Percentiles rank a stretch among this genome's conserved stretches.
These are phyloP conservation scores for Sarcophaga peregrina DNA, from an alignment of 1,140 invertebrate species.

Conservation along the genomic window DNA sequence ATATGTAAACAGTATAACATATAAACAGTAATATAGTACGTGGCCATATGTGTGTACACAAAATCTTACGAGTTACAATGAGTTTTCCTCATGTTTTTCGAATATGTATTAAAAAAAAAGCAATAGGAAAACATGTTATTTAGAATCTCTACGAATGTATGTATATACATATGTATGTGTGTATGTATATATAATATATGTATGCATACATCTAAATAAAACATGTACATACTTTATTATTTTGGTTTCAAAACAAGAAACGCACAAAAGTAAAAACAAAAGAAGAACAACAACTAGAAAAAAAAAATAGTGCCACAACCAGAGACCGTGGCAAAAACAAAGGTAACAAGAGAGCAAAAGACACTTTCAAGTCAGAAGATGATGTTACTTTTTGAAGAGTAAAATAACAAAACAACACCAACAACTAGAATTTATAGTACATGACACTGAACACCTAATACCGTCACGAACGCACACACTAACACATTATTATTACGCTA, in stretches of 20 bases:
- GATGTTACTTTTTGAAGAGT: constrained; percentile 10
- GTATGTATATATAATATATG: background rate
- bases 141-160: too few species aligned
- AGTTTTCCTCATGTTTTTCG: too few species aligned
- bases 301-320: too few species aligned
- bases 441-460: constrained; percentile 3
- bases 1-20: too few species aligned
- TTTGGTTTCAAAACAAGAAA: background rate
- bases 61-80: too few species aligned
- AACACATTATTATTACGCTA: background rate
- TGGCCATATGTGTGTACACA: too few species aligned
- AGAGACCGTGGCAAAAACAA: too few species aligned
- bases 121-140: too few species aligned
- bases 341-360: background rate
- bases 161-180: background rate
- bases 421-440: background rate
- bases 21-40: too few species aligned
- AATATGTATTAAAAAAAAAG: too few species aligned
- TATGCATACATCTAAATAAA: background rate
- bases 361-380: background rate
- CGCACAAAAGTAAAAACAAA: background rate
- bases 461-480: background rate
- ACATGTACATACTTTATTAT: background rate
- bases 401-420: too few species aligned
- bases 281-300: too few species aligned